Conservation (phyloP, 2,797 vertebrate genomes). For the Xenopus petersii region DNA sequence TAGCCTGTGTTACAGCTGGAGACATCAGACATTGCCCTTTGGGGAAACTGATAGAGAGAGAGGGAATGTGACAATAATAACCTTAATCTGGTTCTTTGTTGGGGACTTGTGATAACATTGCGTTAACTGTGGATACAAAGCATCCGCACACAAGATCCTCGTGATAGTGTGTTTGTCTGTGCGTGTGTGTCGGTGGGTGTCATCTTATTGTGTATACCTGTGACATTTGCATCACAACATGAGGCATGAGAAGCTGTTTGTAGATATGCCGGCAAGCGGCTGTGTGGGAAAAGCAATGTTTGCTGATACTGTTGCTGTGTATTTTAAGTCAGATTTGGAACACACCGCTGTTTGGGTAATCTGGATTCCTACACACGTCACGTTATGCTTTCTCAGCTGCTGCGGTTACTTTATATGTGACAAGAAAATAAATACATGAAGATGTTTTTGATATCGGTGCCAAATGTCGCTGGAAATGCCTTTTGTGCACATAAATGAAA, state of each 20-base stretch:
- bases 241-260: neutral
- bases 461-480: neutral
- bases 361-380: neutral
- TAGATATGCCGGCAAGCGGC: neutral
- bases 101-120: neutral
- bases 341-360: neutral
- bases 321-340: neutral
- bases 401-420: constrained; percentile 4
- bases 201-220: neutral
- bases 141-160: neutral
- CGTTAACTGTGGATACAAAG: neutral
- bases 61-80: constrained; percentile 1
- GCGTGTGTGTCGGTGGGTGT: neutral
- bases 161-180: neutral
- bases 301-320: neutral
- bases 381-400: constrained; percentile 16
- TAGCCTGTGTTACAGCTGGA: neutral
- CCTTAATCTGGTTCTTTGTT: neutral
- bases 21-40: neutral
- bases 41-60: neutral
- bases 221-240: constrained; percentile 1
- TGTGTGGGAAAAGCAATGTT: constrained; percentile 3
- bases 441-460: too few relatives aligned
- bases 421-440: neutral
- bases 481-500: neutral